Evolutionary conservation across 2,888 invertebrate genomes (phyloP).

Genomic region (Agapostemon virescens): DNA sequence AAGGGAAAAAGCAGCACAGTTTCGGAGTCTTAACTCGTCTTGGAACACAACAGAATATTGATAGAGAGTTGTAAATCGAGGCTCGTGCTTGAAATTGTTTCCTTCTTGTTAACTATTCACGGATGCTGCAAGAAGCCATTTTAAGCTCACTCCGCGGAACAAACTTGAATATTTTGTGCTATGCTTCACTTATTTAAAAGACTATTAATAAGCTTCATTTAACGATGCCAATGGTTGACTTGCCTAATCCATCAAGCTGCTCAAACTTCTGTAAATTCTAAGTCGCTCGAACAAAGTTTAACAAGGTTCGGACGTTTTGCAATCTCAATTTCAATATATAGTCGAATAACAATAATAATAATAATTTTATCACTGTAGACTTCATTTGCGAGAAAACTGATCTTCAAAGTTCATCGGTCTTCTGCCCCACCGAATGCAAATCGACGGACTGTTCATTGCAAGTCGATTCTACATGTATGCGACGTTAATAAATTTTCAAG

Average conservation of each 20-base stretch:
- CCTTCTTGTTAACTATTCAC: background rate
- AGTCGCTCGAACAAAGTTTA: background rate
- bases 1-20: no score
- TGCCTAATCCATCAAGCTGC: background rate
- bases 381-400: background rate
- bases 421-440: rapidly evolving
- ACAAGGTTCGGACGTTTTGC: background rate
- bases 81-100: background rate
- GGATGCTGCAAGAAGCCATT: background rate
- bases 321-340: background rate
- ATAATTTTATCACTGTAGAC: background rate
- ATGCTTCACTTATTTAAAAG: background rate
- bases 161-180: background rate
- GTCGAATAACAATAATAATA: background rate
- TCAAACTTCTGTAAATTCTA: background rate
- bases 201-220: background rate
- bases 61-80: background rate
- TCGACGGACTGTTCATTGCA: background rate
- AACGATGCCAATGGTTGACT: background rate
- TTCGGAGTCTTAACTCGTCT: background rate
- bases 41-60: background rate
- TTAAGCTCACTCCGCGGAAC: background rate
- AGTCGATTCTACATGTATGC: background rate
- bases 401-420: background rate
- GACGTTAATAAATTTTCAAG: background rate